Conservation (phyloP, 2,797 vertebrate genomes). For the Coreius guichenoti region DNA sequence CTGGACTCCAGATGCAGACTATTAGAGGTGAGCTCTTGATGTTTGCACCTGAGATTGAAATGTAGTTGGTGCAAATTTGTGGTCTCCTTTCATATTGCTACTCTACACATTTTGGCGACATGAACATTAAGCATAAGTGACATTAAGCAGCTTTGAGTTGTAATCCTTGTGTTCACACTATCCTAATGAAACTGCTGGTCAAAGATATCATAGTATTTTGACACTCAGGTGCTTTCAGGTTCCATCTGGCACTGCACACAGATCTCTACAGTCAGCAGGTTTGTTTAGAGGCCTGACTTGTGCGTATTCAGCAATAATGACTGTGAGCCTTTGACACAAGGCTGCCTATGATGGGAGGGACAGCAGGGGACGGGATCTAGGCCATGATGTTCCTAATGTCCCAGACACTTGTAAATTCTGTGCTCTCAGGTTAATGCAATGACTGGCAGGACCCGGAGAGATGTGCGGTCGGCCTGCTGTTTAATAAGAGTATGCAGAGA, state of each 20-base stretch:
- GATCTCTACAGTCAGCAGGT: constrained; percentile 59
- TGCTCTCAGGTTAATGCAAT: constrained; percentile 38
- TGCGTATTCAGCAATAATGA: constrained; percentile 72
- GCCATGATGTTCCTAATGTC: constrained; percentile 39
- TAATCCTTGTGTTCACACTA: constrained; percentile 2
- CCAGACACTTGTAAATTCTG: constrained; percentile 26
- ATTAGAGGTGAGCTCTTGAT: constrained; percentile 45
- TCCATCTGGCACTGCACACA: constrained; percentile 21
- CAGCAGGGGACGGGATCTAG: constrained; percentile 14
- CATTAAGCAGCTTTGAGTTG: background rate
- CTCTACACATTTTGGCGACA: background rate
- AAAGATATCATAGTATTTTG: constrained; percentile 1
- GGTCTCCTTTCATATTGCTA: background rate
- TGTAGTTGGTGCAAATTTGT: background rate
- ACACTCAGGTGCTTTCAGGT: constrained; percentile 30
- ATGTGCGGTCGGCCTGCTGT: background rate
- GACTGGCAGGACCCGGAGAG: background rate
- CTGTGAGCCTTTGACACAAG: constrained; percentile 53
- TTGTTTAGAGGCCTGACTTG: constrained; percentile 68
- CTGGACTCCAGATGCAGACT: constrained; percentile 60
- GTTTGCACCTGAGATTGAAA: background rate
- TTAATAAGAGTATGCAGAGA: background rate
- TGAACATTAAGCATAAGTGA: background rate
- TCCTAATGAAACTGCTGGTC: constrained; percentile 13
- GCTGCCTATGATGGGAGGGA: constrained; percentile 3